Evolutionary conservation across 2,888 invertebrate species (phyloP), one percentile per base, ranked within the genome.

Genomic region (Parnassius orleans): DNA sequence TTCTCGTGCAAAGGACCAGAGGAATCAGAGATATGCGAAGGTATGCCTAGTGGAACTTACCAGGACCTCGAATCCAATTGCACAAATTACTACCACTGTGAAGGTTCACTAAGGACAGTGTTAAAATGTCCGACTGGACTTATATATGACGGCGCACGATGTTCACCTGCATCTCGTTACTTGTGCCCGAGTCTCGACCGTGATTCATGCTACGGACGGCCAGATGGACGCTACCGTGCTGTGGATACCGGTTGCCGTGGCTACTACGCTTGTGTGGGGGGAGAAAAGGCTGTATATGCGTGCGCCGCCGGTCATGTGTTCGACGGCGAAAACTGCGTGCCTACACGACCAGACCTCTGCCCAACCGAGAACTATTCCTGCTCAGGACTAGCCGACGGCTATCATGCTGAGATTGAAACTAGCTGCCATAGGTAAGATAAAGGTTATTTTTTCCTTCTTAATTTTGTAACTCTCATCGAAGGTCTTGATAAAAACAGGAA

Each of bases 241-340:
- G 75, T 78, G 41, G 87, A 85, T 70, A 85, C 90, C 1, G 93
- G 93, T 2, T 94, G 94, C 72, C 90, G 93, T 54, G 92, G 93
- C 11, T 94, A 93, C 81, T 93, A 92, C 79, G 92, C 90, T 70
- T 94, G 94, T 77, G 83, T 85, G 19, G 83, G 82, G 63, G 93
- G 93, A 1, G 87, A 90, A 69, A 93, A 93, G 73, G 92, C 92
- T n/a, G 90, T 92, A 24, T 93, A 93, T 77, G 86, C 93, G 48
- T 94, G 94, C 68, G 83, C 92, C 0, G 78, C 84, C 41, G 92
- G 92, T 2, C 81, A 83, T 56, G 85, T 86, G 15, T 94, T 93
- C 76, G 92, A 93, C 76, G 93, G 93, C 1, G 93, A 93, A 65
- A 78, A 81, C 2, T 94, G 94, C 74, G 91, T 90, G n/a, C 78